phyloP scores from a whole-genome alignment of 2,113 vertebrate genomes.

The Nasalis larvatus region DNA sequence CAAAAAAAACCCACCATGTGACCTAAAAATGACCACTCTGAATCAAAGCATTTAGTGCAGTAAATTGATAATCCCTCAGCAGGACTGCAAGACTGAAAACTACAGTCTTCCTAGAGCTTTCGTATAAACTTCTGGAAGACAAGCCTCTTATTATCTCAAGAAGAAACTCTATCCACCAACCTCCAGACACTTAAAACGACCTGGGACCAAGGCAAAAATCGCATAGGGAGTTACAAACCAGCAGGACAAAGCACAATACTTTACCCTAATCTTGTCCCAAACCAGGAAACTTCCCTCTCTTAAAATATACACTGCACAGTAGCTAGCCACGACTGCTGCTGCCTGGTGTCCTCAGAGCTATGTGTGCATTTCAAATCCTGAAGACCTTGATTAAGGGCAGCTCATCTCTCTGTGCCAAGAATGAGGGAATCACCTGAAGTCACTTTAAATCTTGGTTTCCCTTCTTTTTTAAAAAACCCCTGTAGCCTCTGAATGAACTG shows the following conservation, averaged over 20 bases:
- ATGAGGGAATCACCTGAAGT: constrained; percentile 47
- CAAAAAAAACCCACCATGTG: neutral
- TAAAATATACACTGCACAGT: neutral
- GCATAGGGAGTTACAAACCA: neutral
- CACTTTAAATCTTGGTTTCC: neutral
- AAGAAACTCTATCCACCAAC: constrained; percentile 70
- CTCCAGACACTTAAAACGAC: constrained; percentile 54
- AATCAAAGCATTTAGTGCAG: constrained; percentile 17
- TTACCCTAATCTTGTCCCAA: neutral
- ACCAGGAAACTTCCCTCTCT: neutral
- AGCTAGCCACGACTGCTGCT: neutral
- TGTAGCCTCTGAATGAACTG: constrained; percentile 78
- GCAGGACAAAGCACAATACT: constrained; percentile 13
- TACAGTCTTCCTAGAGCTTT: neutral
- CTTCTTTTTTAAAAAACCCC: constrained; percentile 21
- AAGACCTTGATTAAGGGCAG: neutral
- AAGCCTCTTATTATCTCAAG: constrained; percentile 42
- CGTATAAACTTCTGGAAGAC: constrained; percentile 8
- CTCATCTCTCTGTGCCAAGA: neutral
- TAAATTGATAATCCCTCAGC: constrained; percentile 41
- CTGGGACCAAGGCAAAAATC: constrained; percentile 39
- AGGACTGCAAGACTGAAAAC: neutral
- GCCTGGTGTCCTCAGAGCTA: neutral
- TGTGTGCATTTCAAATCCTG: neutral
- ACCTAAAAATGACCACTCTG: constrained; percentile 30